phyloP scores from a whole-genome alignment of 2,113 vertebrate genomes.

The Charina bottae region DNA sequence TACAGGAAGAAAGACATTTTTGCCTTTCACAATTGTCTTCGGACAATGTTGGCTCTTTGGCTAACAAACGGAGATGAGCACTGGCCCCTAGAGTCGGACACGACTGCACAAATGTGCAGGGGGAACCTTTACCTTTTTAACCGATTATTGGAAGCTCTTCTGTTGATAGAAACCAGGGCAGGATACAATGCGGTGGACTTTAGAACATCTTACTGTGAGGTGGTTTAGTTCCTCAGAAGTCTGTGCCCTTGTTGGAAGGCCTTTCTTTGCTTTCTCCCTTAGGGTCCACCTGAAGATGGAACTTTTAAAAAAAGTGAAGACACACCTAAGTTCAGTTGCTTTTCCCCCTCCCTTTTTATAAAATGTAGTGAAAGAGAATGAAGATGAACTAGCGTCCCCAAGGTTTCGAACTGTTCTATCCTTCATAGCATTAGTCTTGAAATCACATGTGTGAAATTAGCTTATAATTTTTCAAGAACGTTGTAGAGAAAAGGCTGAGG shows the following conservation, averaged over 20 bases:
- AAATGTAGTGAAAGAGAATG: not conserved
- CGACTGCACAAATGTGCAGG: too few relatives aligned
- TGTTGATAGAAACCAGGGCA: not conserved
- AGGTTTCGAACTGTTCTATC: not conserved
- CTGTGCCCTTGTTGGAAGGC: not conserved
- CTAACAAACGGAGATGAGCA: too few relatives aligned
- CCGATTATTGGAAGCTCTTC: not conserved
- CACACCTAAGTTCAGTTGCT: not conserved
- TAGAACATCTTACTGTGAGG: not conserved
- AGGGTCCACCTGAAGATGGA: not conserved
- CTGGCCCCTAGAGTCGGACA: too few relatives aligned
- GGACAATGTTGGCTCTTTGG: too few relatives aligned
- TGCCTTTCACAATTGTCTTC: not conserved
- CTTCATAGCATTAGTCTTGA: not conserved
- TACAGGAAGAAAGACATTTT: not conserved
- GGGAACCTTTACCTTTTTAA: too few relatives aligned
- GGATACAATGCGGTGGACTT: not conserved
- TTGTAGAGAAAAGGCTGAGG: not conserved
- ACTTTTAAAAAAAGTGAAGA: not conserved
- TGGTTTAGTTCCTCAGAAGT: too few relatives aligned
- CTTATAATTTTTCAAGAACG: not conserved
- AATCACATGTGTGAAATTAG: not conserved
- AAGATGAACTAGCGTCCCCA: not conserved
- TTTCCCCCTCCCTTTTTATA: not conserved
- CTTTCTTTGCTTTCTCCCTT: not conserved